Evolutionary conservation across 2,888 invertebrate species (phyloP), one percentile per base, ranked within the genome.

Genomic region (Limnephilus auricula): DNA sequence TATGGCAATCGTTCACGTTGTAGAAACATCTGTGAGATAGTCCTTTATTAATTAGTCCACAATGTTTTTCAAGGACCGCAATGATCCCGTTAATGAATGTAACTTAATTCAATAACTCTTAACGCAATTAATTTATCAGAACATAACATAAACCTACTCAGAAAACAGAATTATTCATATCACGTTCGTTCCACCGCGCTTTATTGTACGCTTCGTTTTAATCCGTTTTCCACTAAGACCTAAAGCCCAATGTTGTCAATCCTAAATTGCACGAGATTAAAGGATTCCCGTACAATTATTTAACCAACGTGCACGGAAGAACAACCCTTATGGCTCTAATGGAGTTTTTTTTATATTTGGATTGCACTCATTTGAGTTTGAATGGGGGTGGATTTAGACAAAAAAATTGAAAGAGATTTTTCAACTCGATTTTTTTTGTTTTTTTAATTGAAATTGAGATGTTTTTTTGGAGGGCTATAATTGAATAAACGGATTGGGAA

Each of bases 221-320:
- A 92, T 65, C 90, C 89, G 50, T 31, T 18, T 37, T 40, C 85
- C 90, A 87, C 89, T 89, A 90, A 83, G 82, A 65, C 10, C 89
- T 40, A 90, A 92, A 92, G 89, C 92, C 89, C 86, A 40, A 40
- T 89, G 89, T 89, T 92, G 90, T 92, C 92, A 90, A 89, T 92
- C 90, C 90, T 85, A 87, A 92, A 92, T 92, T 91, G 89, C 92
- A 89, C 37, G 82, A 32, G 90, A 89, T 90, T 92, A 89, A 80
- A 89, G 92, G 89, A 78, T 92, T 82, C 30, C 50, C 30, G 85
- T 85, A 88, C 80, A 90, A 90, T 92, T 89, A 89, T 85, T 65
- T 50, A 85, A 85, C 80, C 45, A n/a, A 34, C 34, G 80, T 86
- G 88, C 88, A 90, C 50, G 80, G 79, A 34, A 90, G 65, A 88